Evolutionary conservation across 2,888 invertebrate genomes (phyloP).

Genomic region (Diloba caeruleocephala): DNA sequence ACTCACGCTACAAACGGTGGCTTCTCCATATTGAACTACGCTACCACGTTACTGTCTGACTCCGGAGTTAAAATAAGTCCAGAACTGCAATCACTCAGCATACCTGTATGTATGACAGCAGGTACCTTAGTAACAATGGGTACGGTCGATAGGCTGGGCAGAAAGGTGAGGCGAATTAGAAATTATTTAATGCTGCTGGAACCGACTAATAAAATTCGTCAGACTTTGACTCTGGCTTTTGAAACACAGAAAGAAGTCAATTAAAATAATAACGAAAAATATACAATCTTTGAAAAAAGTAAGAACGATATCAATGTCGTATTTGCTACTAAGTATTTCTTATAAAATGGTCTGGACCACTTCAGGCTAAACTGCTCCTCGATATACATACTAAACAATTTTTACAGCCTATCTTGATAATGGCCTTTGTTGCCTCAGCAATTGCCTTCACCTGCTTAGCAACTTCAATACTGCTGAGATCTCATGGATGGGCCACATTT

Average conservation of each 20-base stretch:
- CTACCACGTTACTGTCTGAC: conserved; percentile 57
- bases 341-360: no score
- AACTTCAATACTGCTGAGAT: conserved; percentile 49
- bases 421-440: conserved; percentile 45
- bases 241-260: no score
- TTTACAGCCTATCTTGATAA: conserved; percentile 57
- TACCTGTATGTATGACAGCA: conserved; percentile 63
- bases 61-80: conserved; percentile 60
- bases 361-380: no score
- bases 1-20: conserved; percentile 60
- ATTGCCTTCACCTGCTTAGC: conserved; percentile 55
- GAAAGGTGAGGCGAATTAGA: conserved; percentile 47
- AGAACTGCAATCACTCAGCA: conserved; percentile 60
- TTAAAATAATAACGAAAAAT: no score
- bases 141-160: conserved; percentile 58
- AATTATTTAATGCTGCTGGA: no score
- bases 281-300: no score
- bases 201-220: no score
- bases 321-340: no score
- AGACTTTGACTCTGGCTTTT: no score
- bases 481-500: conserved; percentile 49
- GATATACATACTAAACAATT: conserved; percentile 15
- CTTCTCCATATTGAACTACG: conserved; percentile 62
- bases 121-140: conserved; percentile 57
- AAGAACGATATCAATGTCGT: no score